Base-by-base conservation (phyloP, 92 coral and sea anemone species). In the Palythoa heliodiscus region DNA sequence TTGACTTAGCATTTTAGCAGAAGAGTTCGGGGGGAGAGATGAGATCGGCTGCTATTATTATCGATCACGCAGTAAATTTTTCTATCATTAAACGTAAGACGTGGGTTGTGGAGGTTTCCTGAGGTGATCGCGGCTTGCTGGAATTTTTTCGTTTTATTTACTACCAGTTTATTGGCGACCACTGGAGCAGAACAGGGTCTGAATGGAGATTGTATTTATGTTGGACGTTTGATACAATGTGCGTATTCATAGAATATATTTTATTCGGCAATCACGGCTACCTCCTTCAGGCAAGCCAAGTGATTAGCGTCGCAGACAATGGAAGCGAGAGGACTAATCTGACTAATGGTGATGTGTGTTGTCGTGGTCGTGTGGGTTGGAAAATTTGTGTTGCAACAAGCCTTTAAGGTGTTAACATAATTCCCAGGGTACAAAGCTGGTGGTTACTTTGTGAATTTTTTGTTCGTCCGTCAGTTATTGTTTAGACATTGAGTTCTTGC, bases 171-270 rank as follows among this genome's bases (percentile, higher is more conserved):
- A 89, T 89, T 89, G 85, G 84, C 82, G 77, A 86, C 85, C 91
- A 93, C 75, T 87, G 90, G 76, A 85, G 95, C 92, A 91, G 95
- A 93, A 91, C 97, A 82, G 74, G 71, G 82, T 71, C 86, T 89
- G 91, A 93, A 83, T 91, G 84, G 92, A 82, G 86, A 83, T 69
- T 76, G 79, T 89, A 87, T 60, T 91, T 91, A 91, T 89, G 75
- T 87, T 84, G 70, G 63, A 12, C 22, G 84, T 80, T 80, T 70
- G 84, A 48, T 67, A 80, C 84, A 80, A 43, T 80, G 48, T 48
- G 84, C 60, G 73, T 60, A 78, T 40, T 78, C 54, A 78, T 61
- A 48, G 73, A 40, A 64, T 67, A 67, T 47, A 80, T 80, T 80
- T 66, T 52, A 73, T 66, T 64, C 74, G 40, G 22, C 47, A 67